Percentiles rank a stretch among this genome's conserved stretches.
phyloP scores from a whole-genome alignment of 2,797 vertebrate genomes.

The Amniataba percoides region DNA sequence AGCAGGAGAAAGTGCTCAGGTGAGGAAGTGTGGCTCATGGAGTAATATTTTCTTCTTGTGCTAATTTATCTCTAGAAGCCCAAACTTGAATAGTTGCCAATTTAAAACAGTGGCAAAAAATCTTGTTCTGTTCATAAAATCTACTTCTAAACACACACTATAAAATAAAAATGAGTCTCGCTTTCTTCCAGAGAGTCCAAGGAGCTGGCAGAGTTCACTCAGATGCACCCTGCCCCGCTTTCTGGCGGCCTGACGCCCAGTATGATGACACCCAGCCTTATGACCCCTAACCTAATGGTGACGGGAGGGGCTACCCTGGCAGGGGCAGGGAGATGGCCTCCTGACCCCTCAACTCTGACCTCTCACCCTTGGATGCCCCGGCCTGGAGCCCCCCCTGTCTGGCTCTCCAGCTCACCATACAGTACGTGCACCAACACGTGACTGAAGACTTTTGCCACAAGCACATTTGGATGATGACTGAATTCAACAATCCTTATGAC shows the following conservation, averaged over 20 bases:
- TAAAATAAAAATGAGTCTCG: not conserved
- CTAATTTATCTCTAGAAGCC: not conserved
- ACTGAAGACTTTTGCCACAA: not conserved
- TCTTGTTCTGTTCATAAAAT: not conserved
- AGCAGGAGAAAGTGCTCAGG: constrained; percentile 97
- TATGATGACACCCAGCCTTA: constrained; percentile 82
- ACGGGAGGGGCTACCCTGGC: constrained; percentile 91
- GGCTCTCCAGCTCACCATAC: constrained; percentile 94
- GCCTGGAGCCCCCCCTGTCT: constrained; percentile 92
- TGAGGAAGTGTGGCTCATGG: constrained; percentile 70
- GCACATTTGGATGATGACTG: constrained; percentile 12
- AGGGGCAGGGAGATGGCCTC: constrained; percentile 91
- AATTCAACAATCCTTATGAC: not conserved
- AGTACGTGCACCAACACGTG: constrained; percentile 80
- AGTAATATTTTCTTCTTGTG: not conserved
- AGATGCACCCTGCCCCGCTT: constrained; percentile 89
- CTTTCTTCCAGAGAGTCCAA: constrained; percentile 91
- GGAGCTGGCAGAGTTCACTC: constrained; percentile 93
- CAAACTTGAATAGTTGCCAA: not conserved
- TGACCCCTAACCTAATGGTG: constrained; percentile 90
- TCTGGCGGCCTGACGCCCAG: constrained; percentile 90
- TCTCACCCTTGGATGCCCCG: constrained; percentile 95
- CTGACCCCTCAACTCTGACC: constrained; percentile 92
- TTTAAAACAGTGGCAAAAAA: not conserved
- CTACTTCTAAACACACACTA: not conserved